Percentiles rank a stretch among this genome's conserved stretches.
These are phyloP conservation scores for Pseudorhombus dupliciocellatus DNA, from an alignment of 2,113 vertebrate species.

Conservation along the genomic window DNA sequence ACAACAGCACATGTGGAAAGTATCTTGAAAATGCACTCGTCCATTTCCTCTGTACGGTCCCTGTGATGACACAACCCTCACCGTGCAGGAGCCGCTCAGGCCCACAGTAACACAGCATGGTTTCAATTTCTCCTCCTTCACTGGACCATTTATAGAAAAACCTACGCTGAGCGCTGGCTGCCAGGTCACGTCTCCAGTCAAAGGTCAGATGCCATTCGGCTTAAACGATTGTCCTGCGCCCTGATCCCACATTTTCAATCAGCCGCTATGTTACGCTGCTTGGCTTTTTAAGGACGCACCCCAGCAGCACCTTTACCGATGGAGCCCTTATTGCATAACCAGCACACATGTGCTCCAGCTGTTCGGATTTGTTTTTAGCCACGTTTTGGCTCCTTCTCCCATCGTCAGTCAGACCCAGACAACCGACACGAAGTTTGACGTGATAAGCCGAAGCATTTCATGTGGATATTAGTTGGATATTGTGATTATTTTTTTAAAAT, in stretches of 20 bases:
- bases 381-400: slow-evolving; percentile 17
- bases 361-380: slow-evolving; percentile 51
- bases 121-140: slow-evolving; percentile 17
- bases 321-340: slow-evolving; percentile 53
- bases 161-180: neutral
- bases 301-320: slow-evolving; percentile 42
- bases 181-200: slow-evolving; percentile 47
- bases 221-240: neutral
- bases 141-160: slow-evolving; percentile 13
- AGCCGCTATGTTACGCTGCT: slow-evolving; percentile 30
- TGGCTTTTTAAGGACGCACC: neutral
- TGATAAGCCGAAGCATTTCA: too few species aligned
- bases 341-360: slow-evolving; percentile 66
- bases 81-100: too few species aligned
- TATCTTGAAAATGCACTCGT: neutral
- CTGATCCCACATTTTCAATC: slow-evolving; percentile 48
- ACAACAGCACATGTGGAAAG: neutral
- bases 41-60: slow-evolving; percentile 1
- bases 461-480: too few species aligned
- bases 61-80: too few species aligned
- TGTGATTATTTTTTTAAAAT: slow-evolving; percentile 10
- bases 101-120: slow-evolving; percentile 18
- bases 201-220: slow-evolving; percentile 42
- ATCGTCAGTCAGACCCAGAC: too few species aligned
- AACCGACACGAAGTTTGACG: too few species aligned